Base-by-base conservation (phyloP, 1,140 invertebrate species). In the Leguminivora glycinivorella region DNA sequence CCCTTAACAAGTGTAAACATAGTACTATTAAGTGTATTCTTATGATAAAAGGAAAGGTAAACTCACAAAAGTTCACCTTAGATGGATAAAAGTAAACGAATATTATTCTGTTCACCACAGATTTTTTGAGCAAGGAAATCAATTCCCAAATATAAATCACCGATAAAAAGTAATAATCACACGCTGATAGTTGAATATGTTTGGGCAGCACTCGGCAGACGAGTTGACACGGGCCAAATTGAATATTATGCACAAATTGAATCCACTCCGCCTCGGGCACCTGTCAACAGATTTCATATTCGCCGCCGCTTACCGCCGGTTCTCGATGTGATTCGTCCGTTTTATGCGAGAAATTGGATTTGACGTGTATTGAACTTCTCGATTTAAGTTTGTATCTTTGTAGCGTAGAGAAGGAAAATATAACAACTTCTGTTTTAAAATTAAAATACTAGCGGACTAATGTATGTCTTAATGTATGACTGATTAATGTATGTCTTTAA, bases 141-240 rank as follows among this genome's bases (percentile, higher is more conserved):
- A 43, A 10, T 43, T 43, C 19, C 43, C 43, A 52, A 9, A 52
- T 1, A 52, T 52, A 52, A 52, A 52, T 52, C 43, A 52, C 17
- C 14, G n/a, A 47, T 6, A 19, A 52, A 43, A 52, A 52, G 43
- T 52, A 52, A 52, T 52, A 52, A 52, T 52, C 43, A 52, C 4
- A 52, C n/a, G 43, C 26, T 72, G 69, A 73, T 73, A 73, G 72
- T 70, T 69, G 69, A 73, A 73, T 73, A 70, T 58, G 17, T 63
- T 38, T 70, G 68, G 68, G 52, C 68, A 34, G 26, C 56, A 34
- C 40, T 70, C 68, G 47, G 31, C 43, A 63, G 58, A 63, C 58
- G 19, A 70, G 68, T 70, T 70, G 68, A 70, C 68, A 70, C 56
- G 68, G 58, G 52, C 68, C 56, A 70, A 70, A 70, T 70, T 70